Conservation (phyloP, 2,113 vertebrate genomes). For the Megalops atlanticus region DNA sequence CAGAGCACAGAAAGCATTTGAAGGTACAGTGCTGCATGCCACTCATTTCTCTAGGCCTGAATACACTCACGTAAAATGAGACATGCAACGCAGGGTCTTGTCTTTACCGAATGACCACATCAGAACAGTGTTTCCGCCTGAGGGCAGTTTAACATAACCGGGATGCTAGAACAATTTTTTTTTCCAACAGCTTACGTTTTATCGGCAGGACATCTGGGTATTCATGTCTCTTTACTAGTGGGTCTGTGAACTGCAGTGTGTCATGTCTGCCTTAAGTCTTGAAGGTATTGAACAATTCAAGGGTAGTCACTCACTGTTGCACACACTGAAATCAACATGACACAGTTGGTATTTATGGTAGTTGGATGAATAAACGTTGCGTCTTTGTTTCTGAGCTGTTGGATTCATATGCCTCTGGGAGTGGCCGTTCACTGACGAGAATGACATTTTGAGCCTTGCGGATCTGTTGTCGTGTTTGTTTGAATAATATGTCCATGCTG, state of each 20-base stretch:
- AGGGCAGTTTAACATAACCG: neutral
- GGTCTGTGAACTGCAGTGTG: neutral
- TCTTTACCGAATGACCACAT: neutral
- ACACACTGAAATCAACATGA: neutral
- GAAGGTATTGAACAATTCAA: neutral
- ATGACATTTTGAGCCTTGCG: too few relatives aligned
- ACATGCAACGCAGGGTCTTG: neutral
- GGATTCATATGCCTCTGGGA: neutral
- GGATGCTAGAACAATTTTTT: too few relatives aligned
- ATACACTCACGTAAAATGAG: neutral
- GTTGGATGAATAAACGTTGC: neutral
- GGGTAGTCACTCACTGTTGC: neutral
- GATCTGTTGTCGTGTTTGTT: neutral
- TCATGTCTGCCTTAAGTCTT: too few relatives aligned
- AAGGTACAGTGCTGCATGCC: constrained; percentile 75
- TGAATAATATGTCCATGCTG: neutral
- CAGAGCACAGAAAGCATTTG: constrained; percentile 94
- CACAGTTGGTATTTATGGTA: neutral
- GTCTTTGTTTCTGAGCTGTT: neutral
- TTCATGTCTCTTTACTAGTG: neutral
- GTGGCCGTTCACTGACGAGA: neutral
- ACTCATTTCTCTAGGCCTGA: neutral
- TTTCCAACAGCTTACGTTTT: too few relatives aligned
- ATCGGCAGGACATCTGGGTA: too few relatives aligned
- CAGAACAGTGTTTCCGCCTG: neutral